Percentiles rank a stretch among this genome's conserved stretches.
Conservation (phyloP, 2,888 invertebrate species). For the Sipunculus nudus region DNA sequence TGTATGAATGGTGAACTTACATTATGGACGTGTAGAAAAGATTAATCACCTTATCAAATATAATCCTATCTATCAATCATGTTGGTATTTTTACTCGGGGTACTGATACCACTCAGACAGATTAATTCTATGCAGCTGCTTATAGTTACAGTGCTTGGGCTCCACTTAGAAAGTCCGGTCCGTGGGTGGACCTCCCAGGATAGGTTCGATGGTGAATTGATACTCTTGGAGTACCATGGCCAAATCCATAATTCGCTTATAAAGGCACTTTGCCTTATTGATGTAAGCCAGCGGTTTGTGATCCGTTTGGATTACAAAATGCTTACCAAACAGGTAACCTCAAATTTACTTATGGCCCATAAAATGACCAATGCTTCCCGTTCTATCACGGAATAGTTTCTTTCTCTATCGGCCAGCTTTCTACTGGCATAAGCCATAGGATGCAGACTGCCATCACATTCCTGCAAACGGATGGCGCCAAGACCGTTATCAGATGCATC, state of each 20-base stretch:
- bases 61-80: too few relatives aligned
- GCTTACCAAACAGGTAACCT: neutral
- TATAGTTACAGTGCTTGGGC: too few relatives aligned
- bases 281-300: constrained; percentile 6
- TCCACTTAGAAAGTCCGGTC: too few relatives aligned
- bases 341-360: constrained; percentile 11
- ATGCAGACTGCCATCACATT: constrained; percentile 8
- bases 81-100: too few relatives aligned
- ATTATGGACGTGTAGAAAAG: too few relatives aligned
- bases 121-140: too few relatives aligned
- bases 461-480: constrained; percentile 41
- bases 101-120: too few relatives aligned
- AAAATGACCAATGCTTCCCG: constrained; percentile 36
- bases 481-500: constrained; percentile 41
- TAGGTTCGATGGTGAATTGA: too few relatives aligned
- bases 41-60: too few relatives aligned
- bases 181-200: too few relatives aligned
- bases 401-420: constrained; percentile 34
- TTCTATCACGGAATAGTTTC: constrained; percentile 35
- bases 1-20: too few relatives aligned
- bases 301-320: constrained; percentile 11
- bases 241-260: constrained; percentile 10
- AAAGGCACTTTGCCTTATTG: neutral
- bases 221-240: constrained; percentile 9
- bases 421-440: constrained; percentile 42